These are phyloP conservation scores for Aulostomus chinensis DNA, from an alignment of 2,797 vertebrate genomes.

Conservation along the genomic window DNA sequence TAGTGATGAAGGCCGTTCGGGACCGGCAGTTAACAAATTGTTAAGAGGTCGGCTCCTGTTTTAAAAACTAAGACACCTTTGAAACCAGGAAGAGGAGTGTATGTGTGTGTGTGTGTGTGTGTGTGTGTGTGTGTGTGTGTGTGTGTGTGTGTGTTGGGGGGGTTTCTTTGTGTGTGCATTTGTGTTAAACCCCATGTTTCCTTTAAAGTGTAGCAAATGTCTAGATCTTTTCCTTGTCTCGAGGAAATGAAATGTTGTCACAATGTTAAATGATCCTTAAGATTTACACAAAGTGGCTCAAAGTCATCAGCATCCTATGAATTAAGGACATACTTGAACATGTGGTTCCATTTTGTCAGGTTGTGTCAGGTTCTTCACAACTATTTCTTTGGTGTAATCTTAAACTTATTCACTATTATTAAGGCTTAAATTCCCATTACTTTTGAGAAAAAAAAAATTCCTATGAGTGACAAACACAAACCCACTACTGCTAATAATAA, in stretches of 20 bases:
- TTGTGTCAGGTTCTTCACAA: constrained; percentile 8
- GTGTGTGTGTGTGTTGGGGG: constrained; percentile 5
- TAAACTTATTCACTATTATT: no score
- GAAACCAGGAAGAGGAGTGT: constrained; percentile 8
- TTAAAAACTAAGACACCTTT: constrained; percentile 36
- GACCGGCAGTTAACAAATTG: constrained; percentile 41
- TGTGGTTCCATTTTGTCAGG: constrained; percentile 6
- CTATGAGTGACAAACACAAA: constrained; percentile 44
- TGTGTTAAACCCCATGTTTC: constrained; percentile 16
- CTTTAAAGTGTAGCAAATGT: constrained; percentile 17
- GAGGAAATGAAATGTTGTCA: constrained; percentile 5
- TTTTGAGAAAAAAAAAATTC: constrained; percentile 23
- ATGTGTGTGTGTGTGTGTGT: constrained; percentile 5
- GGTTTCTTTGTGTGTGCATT: no score
- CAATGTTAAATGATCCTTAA: constrained; percentile 3
- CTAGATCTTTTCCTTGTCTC: not conserved
- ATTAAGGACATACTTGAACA: constrained; percentile 11
- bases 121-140: no score
- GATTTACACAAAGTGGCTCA: constrained; percentile 3
- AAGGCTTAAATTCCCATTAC: constrained; percentile 2
- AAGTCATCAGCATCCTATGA: constrained; percentile 4
- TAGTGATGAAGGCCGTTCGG: constrained; percentile 24
- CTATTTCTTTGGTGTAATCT: constrained; percentile 5
- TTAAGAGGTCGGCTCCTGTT: constrained; percentile 30
- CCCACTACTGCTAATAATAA: constrained; percentile 46